Conservation (phyloP, 2,888 invertebrate species). For the Lepidocyrtoides sp. region DNA sequence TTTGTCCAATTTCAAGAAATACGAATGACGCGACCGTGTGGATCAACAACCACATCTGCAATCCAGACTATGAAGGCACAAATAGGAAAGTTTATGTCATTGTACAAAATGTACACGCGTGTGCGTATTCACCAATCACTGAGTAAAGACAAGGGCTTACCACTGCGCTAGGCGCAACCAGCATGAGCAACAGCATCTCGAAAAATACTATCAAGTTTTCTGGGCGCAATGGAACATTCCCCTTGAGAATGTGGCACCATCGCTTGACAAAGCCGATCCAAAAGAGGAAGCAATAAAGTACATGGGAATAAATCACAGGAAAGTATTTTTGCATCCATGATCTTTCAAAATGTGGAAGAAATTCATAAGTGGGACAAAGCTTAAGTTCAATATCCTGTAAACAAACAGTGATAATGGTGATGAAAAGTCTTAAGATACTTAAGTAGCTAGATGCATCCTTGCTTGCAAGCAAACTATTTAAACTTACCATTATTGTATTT, state of each 20-base stretch:
- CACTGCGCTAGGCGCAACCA: conserved; percentile 68
- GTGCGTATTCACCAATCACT: background rate
- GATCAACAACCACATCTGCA: conserved; percentile 80
- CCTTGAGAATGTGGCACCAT: conserved; percentile 48
- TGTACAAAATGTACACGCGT: background rate
- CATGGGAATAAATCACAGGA: conserved; percentile 58
- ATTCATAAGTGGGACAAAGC: conserved; percentile 55
- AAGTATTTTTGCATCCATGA: conserved; percentile 49
- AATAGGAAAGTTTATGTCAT: background rate
- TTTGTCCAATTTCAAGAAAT: conserved; percentile 90
- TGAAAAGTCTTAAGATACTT: background rate
- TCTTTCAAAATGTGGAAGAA: conserved; percentile 64
- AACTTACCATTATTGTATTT: conserved; percentile 92
- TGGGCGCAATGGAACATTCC: conserved; percentile 54
- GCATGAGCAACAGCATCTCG: conserved; percentile 74
- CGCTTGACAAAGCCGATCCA: conserved; percentile 66
- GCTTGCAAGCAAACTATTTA: too few relatives aligned
- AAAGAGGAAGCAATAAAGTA: conserved; percentile 53
- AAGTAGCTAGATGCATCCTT: background rate
- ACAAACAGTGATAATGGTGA: background rate
- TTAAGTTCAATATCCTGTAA: conserved; percentile 64
- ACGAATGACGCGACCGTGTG: conserved; percentile 81
- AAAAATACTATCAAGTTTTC: conserved; percentile 79
- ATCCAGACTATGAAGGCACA: too few relatives aligned
- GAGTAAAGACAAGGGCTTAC: conserved; percentile 22